phyloP scores from a whole-genome alignment of 1,140 invertebrate species.

The Orchestia grillus region DNA sequence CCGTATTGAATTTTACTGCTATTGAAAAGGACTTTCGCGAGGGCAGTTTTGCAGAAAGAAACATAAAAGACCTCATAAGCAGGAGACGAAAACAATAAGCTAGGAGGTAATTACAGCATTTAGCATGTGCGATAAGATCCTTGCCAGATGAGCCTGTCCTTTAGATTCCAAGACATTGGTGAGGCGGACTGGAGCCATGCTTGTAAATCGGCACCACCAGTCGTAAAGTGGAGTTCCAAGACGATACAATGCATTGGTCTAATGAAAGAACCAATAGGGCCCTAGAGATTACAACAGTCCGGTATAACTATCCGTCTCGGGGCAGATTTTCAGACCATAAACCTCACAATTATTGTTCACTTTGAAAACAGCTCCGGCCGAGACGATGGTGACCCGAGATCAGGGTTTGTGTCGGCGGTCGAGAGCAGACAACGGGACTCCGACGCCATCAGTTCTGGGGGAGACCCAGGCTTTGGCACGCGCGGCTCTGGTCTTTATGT shows the following conservation, averaged over 20 bases:
- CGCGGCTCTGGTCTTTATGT: too few species aligned
- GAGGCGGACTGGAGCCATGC: neutral
- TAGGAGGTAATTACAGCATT: neutral
- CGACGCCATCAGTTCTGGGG: neutral
- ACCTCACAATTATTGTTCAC: constrained; percentile 31
- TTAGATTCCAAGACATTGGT: neutral
- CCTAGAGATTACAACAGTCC: neutral
- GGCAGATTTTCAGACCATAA: constrained; percentile 19
- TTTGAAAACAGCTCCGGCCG: neutral
- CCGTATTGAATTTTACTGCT: too few species aligned
- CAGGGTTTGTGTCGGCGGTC: neutral
- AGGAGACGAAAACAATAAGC: neutral
- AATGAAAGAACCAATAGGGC: constrained; percentile 36
- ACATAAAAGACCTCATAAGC: neutral
- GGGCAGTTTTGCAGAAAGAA: neutral
- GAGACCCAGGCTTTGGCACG: neutral
- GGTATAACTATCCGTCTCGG: constrained; percentile 10
- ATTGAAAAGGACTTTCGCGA: neutral
- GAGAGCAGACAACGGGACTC: neutral
- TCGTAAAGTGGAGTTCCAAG: neutral
- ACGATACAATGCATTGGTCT: neutral
- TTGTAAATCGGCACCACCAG: constrained; percentile 1
- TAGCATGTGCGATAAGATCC: neutral
- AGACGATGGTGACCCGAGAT: neutral
- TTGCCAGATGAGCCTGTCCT: neutral